Evolutionary conservation across 2,113 vertebrate species (phyloP).

Genomic region (Hippocampus guttulatus): DNA sequence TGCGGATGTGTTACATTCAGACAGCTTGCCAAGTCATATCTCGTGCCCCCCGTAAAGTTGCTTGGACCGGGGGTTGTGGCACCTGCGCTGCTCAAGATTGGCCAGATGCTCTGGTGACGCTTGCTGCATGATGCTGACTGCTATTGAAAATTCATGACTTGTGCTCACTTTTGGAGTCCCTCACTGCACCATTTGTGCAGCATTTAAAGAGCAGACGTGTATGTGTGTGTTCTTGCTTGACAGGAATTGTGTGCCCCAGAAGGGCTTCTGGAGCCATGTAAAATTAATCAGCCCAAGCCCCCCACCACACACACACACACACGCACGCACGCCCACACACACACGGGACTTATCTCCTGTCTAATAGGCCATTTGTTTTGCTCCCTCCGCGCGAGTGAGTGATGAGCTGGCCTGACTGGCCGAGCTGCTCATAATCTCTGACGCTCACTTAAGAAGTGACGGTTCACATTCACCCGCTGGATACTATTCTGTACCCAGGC

Average conservation of each 20-base stretch:
- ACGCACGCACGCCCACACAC: not conserved
- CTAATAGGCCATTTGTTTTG: slow-evolving; percentile 8
- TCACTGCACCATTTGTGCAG: slow-evolving; percentile 25
- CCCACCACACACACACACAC: not conserved
- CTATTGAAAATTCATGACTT: slow-evolving; percentile 1
- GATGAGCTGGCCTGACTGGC: slow-evolving; percentile 29
- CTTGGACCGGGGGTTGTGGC: not conserved
- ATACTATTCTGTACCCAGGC: not conserved
- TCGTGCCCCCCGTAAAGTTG: not conserved
- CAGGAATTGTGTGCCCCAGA: not conserved
- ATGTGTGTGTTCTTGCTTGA: slow-evolving; percentile 8
- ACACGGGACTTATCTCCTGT: not conserved
- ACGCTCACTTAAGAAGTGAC: slow-evolving; percentile 18
- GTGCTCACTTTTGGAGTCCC: not conserved
- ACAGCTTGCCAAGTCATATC: not conserved
- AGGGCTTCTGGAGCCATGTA: slow-evolving; percentile 29
- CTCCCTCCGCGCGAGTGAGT: slow-evolving; percentile 21
- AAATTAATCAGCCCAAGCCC: slow-evolving; percentile 21
- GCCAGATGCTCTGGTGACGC: slow-evolving; percentile 10
- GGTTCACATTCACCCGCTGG: slow-evolving; percentile 8
- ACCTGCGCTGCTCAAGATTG: not conserved
- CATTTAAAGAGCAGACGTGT: slow-evolving; percentile 29
- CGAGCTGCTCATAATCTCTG: slow-evolving; percentile 13
- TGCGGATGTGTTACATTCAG: not conserved
- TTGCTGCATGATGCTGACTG: not conserved